Evolutionary conservation across 2,888 invertebrate genomes (phyloP).

Genomic region (Agrochola litura): DNA sequence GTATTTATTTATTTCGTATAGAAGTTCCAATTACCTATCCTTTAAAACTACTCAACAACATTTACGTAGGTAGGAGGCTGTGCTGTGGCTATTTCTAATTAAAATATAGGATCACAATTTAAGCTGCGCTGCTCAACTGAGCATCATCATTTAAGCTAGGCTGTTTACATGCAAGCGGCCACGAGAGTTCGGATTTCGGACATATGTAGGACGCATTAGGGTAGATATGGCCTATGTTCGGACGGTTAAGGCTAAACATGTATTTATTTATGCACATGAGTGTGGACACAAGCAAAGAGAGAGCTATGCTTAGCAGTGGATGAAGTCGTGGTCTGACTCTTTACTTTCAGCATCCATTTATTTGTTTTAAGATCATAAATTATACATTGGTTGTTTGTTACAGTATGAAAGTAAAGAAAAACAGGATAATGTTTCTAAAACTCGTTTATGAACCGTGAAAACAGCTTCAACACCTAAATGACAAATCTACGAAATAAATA

Average conservation of each 20-base stretch:
- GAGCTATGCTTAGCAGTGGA: no score
- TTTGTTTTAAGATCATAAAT: no score
- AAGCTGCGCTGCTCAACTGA: background rate
- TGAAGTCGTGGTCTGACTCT: no score
- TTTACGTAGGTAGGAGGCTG: background rate
- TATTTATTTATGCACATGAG: no score
- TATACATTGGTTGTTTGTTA: no score
- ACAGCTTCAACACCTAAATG: background rate
- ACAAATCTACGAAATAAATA: background rate
- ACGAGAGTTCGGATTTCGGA: background rate
- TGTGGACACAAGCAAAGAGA: no score
- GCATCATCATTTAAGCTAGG: background rate
- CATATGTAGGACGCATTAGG: background rate
- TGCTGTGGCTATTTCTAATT: background rate
- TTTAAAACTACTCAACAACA: background rate
- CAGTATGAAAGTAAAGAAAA: no score
- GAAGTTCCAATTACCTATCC: background rate
- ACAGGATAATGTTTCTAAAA: no score
- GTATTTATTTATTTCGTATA: background rate
- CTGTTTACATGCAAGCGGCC: background rate
- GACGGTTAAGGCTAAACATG: no score
- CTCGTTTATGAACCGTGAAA: background rate
- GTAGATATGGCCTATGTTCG: background rate
- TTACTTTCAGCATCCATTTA: no score
- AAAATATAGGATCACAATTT: conserved; percentile 1